Evolutionary conservation across 2,797 vertebrate genomes (phyloP), one percentile per base, ranked within the genome.

Genomic region (Cirrhinus mrigala): DNA sequence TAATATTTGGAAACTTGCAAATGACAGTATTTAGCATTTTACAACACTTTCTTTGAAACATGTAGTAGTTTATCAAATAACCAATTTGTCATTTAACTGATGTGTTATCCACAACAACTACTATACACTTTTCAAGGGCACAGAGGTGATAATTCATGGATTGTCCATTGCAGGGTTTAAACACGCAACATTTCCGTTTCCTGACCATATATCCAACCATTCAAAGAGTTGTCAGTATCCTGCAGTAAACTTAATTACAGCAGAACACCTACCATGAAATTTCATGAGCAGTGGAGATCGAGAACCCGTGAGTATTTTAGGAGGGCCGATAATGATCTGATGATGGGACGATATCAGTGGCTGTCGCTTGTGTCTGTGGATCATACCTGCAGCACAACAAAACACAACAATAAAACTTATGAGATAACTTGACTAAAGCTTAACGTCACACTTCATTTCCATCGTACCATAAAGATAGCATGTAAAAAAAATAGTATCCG

Each of bases 301-400:
- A 6, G 96, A 97, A 3, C 96, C 96, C 79, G 90, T 92, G 0
- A 96, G 73, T 56, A 96, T 92, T 70, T 90, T 88, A 8, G 94
- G 92, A 60, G 77, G 29, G 0, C 88, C 95, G 0, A 91, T 93
- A 84, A 97, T 68, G 0, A 94, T 84, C 48, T 93, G 91, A 16
- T 90, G 93, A 76, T 89, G 88, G 6, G 83, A 81, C 0, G 96
- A 96, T 78, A 97, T 93, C 79, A 97, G 91, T 33, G 97, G 97
- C 58, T 97, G 97, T 1, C 46, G 90, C 33, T 0, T 50, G 66
- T 98, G 97, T 89, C 92, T 96, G 75, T 92, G 6, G 90, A 97
- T 91, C 10, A n/a, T 69, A 88, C 95, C 96, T 94, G 88, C 89
- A 86, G 27, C 20, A 79, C 24, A 60, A 46, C 40, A 48, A 24